These are phyloP conservation scores for Coleophora flavipennella DNA, from an alignment of 2,888 invertebrate species.

Conservation along the genomic window DNA sequence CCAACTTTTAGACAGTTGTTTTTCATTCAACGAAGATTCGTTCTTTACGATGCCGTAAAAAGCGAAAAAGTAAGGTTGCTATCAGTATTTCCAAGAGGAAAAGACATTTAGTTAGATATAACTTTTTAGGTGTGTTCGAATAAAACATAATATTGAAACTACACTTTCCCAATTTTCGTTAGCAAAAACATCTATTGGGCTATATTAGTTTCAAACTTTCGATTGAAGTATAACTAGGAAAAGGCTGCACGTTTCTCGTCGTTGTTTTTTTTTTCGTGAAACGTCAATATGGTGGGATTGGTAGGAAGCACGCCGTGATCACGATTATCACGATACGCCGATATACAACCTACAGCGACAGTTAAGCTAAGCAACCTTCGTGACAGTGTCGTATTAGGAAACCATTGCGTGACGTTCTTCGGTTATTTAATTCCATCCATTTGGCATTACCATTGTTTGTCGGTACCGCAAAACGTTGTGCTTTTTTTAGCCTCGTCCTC, in stretches of 20 bases:
- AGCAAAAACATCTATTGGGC: not conserved
- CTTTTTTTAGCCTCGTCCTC: not conserved
- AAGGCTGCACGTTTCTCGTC: not conserved
- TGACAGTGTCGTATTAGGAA: slow-evolving; percentile 35
- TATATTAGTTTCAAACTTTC: not conserved
- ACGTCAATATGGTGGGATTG: slow-evolving; percentile 35
- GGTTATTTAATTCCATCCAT: slow-evolving; percentile 45
- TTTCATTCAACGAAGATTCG: slow-evolving; percentile 20
- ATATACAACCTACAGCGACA: slow-evolving; percentile 5
- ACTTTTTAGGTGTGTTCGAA: too few relatives aligned
- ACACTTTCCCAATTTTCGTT: too few relatives aligned
- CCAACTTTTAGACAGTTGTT: slow-evolving; percentile 44
- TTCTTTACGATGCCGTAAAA: slow-evolving; percentile 21
- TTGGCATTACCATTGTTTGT: slow-evolving; percentile 17
- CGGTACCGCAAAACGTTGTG: slow-evolving; percentile 1
- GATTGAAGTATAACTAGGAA: too few relatives aligned
- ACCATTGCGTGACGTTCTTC: slow-evolving; percentile 51
- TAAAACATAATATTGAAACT: too few relatives aligned
- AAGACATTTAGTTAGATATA: too few relatives aligned
- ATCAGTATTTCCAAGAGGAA: slow-evolving; percentile 10
- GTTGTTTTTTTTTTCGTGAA: slow-evolving; percentile 17
- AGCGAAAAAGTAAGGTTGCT: slow-evolving; percentile 26
- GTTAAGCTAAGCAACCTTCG: slow-evolving; percentile 30
- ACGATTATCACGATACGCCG: slow-evolving; percentile 22
- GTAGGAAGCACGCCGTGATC: slow-evolving; percentile 20